A percentile compares a stretch with the other conserved stretches of the same genome.
phyloP scores from a whole-genome alignment of 2,888 invertebrate genomes.

The Eurytoma adleriae region DNA sequence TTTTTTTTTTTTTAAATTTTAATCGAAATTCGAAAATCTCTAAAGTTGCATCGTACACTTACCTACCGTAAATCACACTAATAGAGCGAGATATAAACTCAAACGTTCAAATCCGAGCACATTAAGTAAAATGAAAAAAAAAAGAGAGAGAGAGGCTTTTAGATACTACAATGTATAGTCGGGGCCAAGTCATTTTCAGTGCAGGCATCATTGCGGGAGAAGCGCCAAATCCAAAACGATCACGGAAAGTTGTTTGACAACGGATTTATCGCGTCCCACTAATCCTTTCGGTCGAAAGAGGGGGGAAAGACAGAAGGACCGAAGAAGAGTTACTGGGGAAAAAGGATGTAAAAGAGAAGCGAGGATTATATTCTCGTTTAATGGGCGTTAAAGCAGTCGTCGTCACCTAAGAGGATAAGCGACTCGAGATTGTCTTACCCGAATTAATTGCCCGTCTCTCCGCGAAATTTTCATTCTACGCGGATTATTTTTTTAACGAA shows the following conservation, averaged over 20 bases:
- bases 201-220: slow-evolving; percentile 14
- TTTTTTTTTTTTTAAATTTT: no score
- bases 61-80: no score
- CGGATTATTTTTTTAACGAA: no score
- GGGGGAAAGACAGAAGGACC: background rate
- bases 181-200: no score
- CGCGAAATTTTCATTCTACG: slow-evolving; percentile 13
- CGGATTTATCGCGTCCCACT: slow-evolving; percentile 21
- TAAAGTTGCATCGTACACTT: no score
- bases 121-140: no score
- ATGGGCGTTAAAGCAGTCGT: background rate
- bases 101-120: no score
- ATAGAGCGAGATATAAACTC: no score
- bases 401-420: background rate
- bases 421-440: background rate
- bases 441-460: background rate
- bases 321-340: background rate
- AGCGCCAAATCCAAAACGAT: slow-evolving; percentile 21
- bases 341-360: slow-evolving; percentile 4
- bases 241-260: slow-evolving; percentile 27
- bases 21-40: no score
- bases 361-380: slow-evolving; percentile 8
- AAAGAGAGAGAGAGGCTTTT: no score
- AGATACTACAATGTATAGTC: no score
- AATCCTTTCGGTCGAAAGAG: slow-evolving; percentile 12